Base-by-base conservation (phyloP, 1,140 invertebrate genomes). In the Pemphigus obesinymphae region DNA sequence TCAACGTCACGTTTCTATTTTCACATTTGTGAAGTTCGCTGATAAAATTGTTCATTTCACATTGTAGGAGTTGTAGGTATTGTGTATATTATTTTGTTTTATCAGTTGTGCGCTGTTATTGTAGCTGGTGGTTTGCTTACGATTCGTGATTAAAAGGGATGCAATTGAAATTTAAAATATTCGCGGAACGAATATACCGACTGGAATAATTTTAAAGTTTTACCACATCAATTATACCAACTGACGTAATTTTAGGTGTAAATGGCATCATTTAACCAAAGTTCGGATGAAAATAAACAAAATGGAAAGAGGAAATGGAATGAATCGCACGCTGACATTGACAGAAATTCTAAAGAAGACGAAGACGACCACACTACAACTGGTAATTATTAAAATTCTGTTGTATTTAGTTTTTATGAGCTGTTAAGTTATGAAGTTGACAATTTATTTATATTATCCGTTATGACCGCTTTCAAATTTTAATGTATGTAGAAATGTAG, bases 231-330 rank as follows among this genome's bases (percentile, higher is more conserved):
- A 48, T 50, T 50, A 31, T 37, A 20, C 45, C 7, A 13, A 73
- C 50, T 73, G 20, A 73, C 43, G 3, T n/a, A 20, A 31, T 80
- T 63, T 29, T 58, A 80, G 76, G 55, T 61, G 55, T 80, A 80
- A 80, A 80, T 80, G 76, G 76, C 76, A 61, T 80, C 76, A 43
- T 80, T 80, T 63, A 80, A 80, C 3, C 53, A 58, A 50, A 63
- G n/a, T 5, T 7, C 55, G 15, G 55, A 80, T 5, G 76, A 80
- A 20, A 80, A 61, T 43, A 80, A 80, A 80, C 76, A 40, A 15
- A 80, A 80, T 61, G 76, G 76, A 23, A 80, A 80, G 23, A 80
- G 76, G 53, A 80, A 80, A 43, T 80, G 76, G 76, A 80, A 80
- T 34, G 76, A 80, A 20, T 53, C 55, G 11, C 76, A 80, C n/a